Evolutionary conservation across 2,113 vertebrate species (phyloP).

Genomic region (Trinectes maculatus): DNA sequence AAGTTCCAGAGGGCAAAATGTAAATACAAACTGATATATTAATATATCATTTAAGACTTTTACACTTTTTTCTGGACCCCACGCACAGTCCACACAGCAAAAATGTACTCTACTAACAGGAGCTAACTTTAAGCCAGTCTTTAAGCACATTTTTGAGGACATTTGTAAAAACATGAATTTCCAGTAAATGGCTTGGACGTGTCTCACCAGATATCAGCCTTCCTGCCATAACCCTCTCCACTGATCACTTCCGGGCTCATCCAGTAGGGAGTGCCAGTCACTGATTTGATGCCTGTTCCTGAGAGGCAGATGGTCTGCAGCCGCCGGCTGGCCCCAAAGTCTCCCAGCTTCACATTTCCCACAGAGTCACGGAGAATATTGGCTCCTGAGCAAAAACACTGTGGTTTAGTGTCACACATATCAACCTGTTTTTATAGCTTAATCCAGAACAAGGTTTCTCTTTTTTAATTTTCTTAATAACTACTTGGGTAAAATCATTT

Average conservation of each 20-base stretch:
- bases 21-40: too few species aligned
- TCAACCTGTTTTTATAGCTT: not conserved
- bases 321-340: slow-evolving; percentile 96
- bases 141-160: not conserved
- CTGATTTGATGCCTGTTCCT: slow-evolving; percentile 97
- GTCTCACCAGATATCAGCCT: slow-evolving; percentile 96
- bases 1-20: too few species aligned
- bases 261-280: slow-evolving; percentile 98
- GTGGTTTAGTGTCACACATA: not conserved
- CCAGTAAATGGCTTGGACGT: too few species aligned
- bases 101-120: too few species aligned
- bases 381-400: slow-evolving; percentile 85
- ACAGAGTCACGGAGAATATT: slow-evolving; percentile 97
- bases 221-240: slow-evolving; percentile 96
- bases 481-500: too few species aligned
- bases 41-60: too few species aligned
- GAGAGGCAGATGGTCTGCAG: slow-evolving; percentile 98
- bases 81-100: not conserved
- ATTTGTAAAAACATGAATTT: not conserved
- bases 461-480: too few species aligned
- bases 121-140: not conserved
- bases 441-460: not conserved
- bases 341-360: slow-evolving; percentile 98
- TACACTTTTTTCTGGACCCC: too few species aligned
- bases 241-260: slow-evolving; percentile 99